Conservation (phyloP, 2,113 vertebrate species). For the Calyptommatus sinebrachiatus region DNA sequence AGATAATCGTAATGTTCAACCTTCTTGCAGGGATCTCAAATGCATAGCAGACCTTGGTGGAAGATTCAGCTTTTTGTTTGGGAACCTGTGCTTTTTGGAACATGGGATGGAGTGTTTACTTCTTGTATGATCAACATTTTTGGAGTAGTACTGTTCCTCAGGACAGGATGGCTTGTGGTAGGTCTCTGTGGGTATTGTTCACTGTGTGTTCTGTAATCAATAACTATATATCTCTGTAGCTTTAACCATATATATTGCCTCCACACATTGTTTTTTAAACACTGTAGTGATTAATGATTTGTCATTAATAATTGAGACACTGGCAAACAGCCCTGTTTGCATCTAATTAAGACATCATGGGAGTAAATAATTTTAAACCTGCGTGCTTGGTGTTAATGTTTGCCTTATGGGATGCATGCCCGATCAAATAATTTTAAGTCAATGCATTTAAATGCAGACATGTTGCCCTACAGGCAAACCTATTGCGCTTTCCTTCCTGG, state of each 20-base stretch:
- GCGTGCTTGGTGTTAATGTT: neutral
- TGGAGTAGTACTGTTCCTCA: constrained; percentile 93
- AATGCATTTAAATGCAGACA: neutral
- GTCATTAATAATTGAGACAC: neutral
- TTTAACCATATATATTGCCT: neutral
- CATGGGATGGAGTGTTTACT: constrained; percentile 97
- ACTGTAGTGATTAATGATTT: neutral
- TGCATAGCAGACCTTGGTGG: constrained; percentile 89
- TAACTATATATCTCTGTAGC: neutral
- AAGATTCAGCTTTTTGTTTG: constrained; percentile 91
- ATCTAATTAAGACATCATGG: neutral
- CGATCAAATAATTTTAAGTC: neutral
- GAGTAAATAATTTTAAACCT: neutral
- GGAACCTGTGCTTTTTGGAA: constrained; percentile 95
- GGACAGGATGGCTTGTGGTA: constrained; percentile 95
- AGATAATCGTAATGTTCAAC: neutral
- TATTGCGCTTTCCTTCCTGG: neutral
- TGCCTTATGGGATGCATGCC: neutral
- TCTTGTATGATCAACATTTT: constrained; percentile 99
- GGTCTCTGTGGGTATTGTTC: constrained; percentile 44
- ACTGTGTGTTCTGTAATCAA: neutral
- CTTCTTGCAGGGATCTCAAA: constrained; percentile 74
- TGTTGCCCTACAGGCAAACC: neutral
- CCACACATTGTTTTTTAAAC: neutral
- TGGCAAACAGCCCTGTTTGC: neutral